These are phyloP conservation scores for Promerops cafer DNA, from an alignment of 2,113 vertebrate genomes.

Conservation along the genomic window DNA sequence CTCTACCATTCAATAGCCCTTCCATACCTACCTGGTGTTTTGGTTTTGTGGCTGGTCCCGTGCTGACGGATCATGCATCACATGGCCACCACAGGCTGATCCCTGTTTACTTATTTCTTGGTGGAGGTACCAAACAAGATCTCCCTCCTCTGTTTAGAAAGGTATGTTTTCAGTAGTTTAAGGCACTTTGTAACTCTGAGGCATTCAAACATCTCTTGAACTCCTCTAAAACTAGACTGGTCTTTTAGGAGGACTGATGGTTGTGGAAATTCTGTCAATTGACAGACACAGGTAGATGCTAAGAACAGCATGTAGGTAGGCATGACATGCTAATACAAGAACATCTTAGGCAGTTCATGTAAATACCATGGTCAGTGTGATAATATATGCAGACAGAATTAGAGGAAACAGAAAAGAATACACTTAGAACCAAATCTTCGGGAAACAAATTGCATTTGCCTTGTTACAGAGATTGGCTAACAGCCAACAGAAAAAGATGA, in stretches of 20 bases:
- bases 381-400: background rate
- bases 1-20: background rate
- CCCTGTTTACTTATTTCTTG: background rate
- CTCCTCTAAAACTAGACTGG: background rate
- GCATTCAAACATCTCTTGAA: background rate
- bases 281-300: background rate
- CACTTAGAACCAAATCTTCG: rapidly evolving
- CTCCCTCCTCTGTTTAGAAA: background rate
- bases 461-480: background rate
- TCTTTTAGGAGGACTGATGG: background rate
- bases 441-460: background rate
- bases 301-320: background rate
- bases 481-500: background rate
- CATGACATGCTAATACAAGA: background rate
- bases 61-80: rapidly evolving
- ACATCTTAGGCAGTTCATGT: background rate
- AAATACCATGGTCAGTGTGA: background rate
- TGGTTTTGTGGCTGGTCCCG: background rate
- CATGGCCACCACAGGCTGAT: background rate
- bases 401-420: background rate
- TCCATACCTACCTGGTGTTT: background rate
- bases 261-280: background rate
- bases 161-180: background rate
- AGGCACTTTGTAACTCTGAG: background rate
- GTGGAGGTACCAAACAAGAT: background rate